Conservation (phyloP, 2,888 invertebrate genomes). For the Vanessa cardui region DNA sequence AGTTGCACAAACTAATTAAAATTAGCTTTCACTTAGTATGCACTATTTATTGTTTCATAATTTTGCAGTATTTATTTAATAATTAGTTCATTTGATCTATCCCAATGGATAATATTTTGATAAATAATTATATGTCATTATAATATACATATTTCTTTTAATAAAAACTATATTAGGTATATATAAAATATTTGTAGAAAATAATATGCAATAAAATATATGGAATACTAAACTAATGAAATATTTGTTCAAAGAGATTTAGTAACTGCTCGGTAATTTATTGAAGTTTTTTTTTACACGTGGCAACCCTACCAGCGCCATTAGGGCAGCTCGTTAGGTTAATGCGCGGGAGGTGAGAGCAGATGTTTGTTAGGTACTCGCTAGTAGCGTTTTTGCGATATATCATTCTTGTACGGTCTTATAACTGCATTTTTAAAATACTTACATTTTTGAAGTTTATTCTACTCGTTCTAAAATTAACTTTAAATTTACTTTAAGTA, state of each 20-base stretch:
- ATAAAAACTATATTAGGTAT: too few species aligned
- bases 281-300: slow-evolving; percentile 72
- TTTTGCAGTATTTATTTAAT: too few species aligned
- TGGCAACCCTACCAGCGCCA: slow-evolving; percentile 71
- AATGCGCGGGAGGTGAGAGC: slow-evolving; percentile 75
- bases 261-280: slow-evolving; percentile 72
- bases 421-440: slow-evolving; percentile 25
- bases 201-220: neutral
- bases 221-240: slow-evolving; percentile 55
- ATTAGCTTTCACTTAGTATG: neutral
- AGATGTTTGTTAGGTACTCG: slow-evolving; percentile 61
- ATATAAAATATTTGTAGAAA: neutral
- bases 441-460: slow-evolving; percentile 4
- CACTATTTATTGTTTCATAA: neutral
- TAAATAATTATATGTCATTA: neutral
- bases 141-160: too few species aligned
- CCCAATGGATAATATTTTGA: neutral
- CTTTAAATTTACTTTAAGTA: neutral
- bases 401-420: slow-evolving; percentile 60
- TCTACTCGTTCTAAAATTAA: neutral
- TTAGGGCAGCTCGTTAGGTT: slow-evolving; percentile 80
- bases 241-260: slow-evolving; percentile 65
- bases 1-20: slow-evolving; percentile 19
- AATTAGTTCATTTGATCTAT: too few species aligned
- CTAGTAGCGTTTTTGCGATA: slow-evolving; percentile 71